Evolutionary conservation across 2,797 vertebrate species (phyloP).

Genomic region (Epinephelus malabaricus): DNA sequence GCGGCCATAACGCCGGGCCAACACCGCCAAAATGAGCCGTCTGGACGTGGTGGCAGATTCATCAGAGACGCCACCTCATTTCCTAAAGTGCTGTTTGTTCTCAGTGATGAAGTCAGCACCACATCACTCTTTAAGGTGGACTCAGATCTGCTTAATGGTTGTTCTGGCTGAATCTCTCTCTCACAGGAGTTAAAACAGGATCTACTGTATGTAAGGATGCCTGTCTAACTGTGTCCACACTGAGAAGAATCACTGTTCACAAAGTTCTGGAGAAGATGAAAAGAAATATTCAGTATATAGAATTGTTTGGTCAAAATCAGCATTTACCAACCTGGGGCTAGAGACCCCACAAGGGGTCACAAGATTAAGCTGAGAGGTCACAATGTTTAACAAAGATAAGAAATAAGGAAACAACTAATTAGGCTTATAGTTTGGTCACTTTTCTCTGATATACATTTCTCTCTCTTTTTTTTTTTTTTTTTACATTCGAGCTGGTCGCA

Average conservation of each 20-base stretch:
- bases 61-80: slow-evolving; percentile 69
- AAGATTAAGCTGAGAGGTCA: too few relatives aligned
- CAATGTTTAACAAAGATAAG: too few relatives aligned
- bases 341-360: neutral
- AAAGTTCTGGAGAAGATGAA: neutral
- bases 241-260: neutral
- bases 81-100: slow-evolving; percentile 80
- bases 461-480: too few relatives aligned
- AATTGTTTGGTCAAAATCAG: neutral
- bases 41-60: slow-evolving; percentile 61
- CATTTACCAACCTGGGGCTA: neutral
- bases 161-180: neutral
- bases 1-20: slow-evolving; percentile 68
- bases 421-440: too few relatives aligned
- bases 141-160: slow-evolving; percentile 22
- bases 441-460: too few relatives aligned
- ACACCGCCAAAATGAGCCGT: slow-evolving; percentile 56
- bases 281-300: neutral
- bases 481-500: too few relatives aligned
- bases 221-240: neutral
- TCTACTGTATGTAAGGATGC: neutral
- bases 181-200: slow-evolving; percentile 1
- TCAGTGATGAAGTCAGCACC: slow-evolving; percentile 56
- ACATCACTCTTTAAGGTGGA: slow-evolving; percentile 22
- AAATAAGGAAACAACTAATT: too few relatives aligned